Percentiles rank a stretch among this genome's conserved stretches.
phyloP scores from a whole-genome alignment of 2,888 invertebrate genomes.

The Lepidocyrtinus sp. region DNA sequence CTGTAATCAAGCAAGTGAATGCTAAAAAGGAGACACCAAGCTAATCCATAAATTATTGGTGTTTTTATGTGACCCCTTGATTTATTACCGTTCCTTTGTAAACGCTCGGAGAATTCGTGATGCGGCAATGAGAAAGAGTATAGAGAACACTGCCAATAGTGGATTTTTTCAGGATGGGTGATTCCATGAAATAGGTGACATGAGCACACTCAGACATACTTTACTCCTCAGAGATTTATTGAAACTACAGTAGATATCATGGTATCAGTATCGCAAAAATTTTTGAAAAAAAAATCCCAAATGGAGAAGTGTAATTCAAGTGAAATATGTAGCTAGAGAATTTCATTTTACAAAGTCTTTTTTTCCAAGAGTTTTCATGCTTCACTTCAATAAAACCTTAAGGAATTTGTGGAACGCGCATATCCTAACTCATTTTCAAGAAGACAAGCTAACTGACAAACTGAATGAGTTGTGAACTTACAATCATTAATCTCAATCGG shows the following conservation, averaged over 20 bases:
- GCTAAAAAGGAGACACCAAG: background rate
- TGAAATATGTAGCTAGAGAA: too few species aligned
- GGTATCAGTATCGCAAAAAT: background rate
- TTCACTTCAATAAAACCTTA: background rate
- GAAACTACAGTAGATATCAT: background rate
- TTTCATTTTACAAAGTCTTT: too few species aligned
- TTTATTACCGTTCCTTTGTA: conserved; percentile 27
- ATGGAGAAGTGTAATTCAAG: too few species aligned
- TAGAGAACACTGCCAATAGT: conserved; percentile 29
- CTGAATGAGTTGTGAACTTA: background rate
- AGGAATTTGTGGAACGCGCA: conserved; percentile 14
- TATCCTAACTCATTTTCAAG: conserved; percentile 12
- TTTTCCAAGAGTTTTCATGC: conserved; percentile 16
- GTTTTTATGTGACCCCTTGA: conserved; percentile 36
- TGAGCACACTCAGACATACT: background rate
- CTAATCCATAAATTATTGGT: conserved; percentile 48
- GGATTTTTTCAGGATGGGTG: conserved; percentile 52
- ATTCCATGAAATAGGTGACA: conserved; percentile 17
- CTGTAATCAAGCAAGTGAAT: background rate
- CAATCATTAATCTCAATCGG: conserved; percentile 16
- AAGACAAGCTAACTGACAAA: background rate
- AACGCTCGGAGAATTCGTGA: conserved; percentile 30
- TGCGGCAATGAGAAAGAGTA: conserved; percentile 8
- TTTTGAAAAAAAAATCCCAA: background rate
- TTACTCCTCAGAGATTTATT: background rate